A percentile compares a stretch with the other conserved stretches of the same genome.
phyloP scores from a whole-genome alignment of 2,888 invertebrate genomes.

The Lithophane ornitopus region DNA sequence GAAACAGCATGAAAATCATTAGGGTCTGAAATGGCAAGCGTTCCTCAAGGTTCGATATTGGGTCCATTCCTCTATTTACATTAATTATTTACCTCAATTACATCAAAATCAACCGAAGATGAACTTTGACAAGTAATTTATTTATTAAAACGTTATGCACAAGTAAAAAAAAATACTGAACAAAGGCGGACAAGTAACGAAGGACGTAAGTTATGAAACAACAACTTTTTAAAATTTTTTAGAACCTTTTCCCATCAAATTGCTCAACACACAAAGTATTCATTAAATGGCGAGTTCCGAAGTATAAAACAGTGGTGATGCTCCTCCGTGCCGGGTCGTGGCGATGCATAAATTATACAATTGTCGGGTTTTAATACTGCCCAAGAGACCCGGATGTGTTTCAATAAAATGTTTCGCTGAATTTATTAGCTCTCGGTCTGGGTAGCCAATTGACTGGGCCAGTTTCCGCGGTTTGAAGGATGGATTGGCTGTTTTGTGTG shows the following conservation, averaged over 20 bases:
- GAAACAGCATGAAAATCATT: no score
- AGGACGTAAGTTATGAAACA: background rate
- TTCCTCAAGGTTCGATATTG: no score
- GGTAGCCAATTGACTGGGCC: slow-evolving; percentile 39
- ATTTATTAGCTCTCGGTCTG: slow-evolving; percentile 67
- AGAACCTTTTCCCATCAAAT: slow-evolving; percentile 24
- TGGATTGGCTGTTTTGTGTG: slow-evolving; percentile 26
- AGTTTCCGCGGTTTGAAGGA: slow-evolving; percentile 34
- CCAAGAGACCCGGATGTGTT: slow-evolving; percentile 75
- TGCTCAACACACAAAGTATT: slow-evolving; percentile 29
- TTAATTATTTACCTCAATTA: no score
- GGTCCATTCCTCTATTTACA: no score
- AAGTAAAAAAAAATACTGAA: no score
- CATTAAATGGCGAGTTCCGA: slow-evolving; percentile 56
- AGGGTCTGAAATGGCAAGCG: no score
- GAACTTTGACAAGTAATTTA: no score
- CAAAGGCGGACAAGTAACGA: no score
- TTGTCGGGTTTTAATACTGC: slow-evolving; percentile 79
- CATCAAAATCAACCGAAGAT: no score
- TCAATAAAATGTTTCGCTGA: slow-evolving; percentile 77
- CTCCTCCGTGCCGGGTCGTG: slow-evolving; percentile 69
- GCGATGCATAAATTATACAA: slow-evolving; percentile 85
- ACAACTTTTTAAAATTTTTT: background rate
- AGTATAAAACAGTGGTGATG: slow-evolving; percentile 60
- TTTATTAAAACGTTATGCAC: no score